Percentiles rank a stretch among this genome's conserved stretches.
Conservation (phyloP, 2,113 vertebrate genomes). For the Chrysemys picta region DNA sequence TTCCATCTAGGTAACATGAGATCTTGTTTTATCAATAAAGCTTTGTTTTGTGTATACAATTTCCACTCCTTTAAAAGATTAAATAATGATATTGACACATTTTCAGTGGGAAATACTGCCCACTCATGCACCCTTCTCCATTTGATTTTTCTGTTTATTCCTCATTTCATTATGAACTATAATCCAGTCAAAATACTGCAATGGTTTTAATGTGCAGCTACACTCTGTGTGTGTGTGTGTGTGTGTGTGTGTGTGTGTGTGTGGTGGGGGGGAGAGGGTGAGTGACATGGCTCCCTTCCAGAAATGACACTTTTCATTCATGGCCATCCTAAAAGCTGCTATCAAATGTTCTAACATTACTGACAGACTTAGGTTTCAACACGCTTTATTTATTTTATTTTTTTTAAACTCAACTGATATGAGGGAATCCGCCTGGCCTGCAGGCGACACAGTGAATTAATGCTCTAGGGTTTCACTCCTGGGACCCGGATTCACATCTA, state of each 20-base stretch:
- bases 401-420: conserved; percentile 2
- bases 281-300: conserved; percentile 53
- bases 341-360: conserved; percentile 19
- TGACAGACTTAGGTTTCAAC: conserved; percentile 6
- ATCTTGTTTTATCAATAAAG: conserved; percentile 6
- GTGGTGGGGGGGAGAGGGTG: neutral
- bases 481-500: conserved; percentile 46
- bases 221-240: neutral
- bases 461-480: conserved; percentile 20
- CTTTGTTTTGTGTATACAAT: neutral
- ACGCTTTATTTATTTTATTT: neutral
- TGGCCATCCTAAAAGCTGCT: conserved; percentile 38
- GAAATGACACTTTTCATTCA: conserved; percentile 24
- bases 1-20: neutral
- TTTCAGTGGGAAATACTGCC: neutral
- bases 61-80: conserved; percentile 1
- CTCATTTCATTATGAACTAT: conserved; percentile 12
- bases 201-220: conserved; percentile 23
- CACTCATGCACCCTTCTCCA: neutral
- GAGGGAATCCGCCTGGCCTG: conserved; percentile 23
- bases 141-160: conserved; percentile 8
- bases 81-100: neutral
- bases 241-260: too few relatives aligned
- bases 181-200: conserved; percentile 24
- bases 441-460: neutral